A percentile compares a stretch with the other conserved stretches of the same genome.
Evolutionary conservation across 2,113 vertebrate genomes (phyloP).

Genomic region (Mesitornis unicolor): DNA sequence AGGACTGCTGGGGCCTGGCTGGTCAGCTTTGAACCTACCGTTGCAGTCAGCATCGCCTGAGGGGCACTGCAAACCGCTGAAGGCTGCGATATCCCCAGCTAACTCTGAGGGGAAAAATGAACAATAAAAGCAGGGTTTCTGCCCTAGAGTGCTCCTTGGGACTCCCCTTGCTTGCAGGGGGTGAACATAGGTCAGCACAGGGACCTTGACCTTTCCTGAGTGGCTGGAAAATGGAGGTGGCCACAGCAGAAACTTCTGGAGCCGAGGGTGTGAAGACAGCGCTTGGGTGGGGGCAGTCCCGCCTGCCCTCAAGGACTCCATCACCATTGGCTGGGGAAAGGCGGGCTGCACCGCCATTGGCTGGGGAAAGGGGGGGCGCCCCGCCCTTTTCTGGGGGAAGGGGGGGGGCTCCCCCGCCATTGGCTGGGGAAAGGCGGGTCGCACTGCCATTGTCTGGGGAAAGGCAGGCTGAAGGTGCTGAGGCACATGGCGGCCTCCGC

Average conservation of each 20-base stretch:
- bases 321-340: background rate
- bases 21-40: background rate
- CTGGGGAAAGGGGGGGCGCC: no score
- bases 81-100: no score
- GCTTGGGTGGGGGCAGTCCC: background rate
- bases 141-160: no score
- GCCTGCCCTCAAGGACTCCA: accelerated
- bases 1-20: background rate
- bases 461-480: background rate
- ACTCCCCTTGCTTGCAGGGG: background rate
- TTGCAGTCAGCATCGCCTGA: background rate
- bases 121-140: background rate
- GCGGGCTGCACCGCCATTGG: no score
- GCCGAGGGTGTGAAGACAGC: accelerated
- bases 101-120: no score
- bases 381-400: no score
- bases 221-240: accelerated
- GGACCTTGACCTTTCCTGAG: accelerated
- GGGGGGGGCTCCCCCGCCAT: no score
- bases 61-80: accelerated
- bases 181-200: background rate
- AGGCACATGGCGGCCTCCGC: background rate
- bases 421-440: background rate
- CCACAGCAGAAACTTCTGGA: background rate
- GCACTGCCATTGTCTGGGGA: background rate